Evolutionary conservation across 2,888 invertebrate genomes (phyloP), one percentile per base, ranked within the genome.

Genomic region (Cryptops parisi): DNA sequence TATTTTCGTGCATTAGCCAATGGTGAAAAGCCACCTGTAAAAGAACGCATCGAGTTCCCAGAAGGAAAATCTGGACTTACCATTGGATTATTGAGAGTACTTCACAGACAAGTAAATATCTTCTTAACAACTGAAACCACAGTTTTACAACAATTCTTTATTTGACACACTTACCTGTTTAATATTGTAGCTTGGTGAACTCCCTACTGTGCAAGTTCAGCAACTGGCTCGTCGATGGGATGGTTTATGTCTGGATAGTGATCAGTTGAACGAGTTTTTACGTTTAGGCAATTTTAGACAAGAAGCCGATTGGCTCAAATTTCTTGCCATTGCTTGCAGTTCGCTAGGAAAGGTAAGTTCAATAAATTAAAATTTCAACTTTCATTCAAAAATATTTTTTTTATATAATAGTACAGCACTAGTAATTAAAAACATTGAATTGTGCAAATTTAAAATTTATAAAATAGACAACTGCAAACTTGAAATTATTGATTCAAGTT

Each of bases 21-120:
- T 52, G 80, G 81, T 38, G 75, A 82, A n/a, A 76, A 79, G 0
- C 87, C 88, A 0, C 89, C 89, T 0, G 82, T 82, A 0, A 90
- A 89, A 65, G 75, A 82, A 44, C 72, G 84, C 12, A 68, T 85
- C 53, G 85, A 86, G 64, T 83, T 80, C 62, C 58, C 58, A 51
- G 78, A 75, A 60, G 81, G 77, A 24, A 78, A 81, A 59, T 80
- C 80, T 1, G 84, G 84, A 0, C 71, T 89, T 0, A 86, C 87
- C 0, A 78, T 83, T 5, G 89, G 88, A 1, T 82, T 85, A 63
- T 68, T 89, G 25, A 80, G 79, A 63, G 80, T 86, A 2, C 69
- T 90, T 9, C 76, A 85, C 53, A 76, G 80, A 62, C 87, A 88
- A 76, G 81, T 88, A 61, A 52, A 23, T 45, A 33, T 33, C 15